These are phyloP conservation scores for Charaxes varanes DNA, from an alignment of 1,140 invertebrate genomes.

Conservation along the genomic window DNA sequence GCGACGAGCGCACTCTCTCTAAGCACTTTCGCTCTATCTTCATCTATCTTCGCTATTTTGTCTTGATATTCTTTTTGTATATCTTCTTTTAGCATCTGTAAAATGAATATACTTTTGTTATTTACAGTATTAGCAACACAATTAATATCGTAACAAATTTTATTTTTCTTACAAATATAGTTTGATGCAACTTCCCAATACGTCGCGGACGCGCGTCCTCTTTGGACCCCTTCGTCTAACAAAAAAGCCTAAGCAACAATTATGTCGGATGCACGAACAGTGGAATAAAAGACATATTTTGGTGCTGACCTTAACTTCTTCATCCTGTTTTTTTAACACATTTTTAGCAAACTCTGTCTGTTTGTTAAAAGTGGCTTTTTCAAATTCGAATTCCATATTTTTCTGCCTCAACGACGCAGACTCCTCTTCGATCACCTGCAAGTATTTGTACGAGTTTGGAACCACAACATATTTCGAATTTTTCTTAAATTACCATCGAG, in stretches of 20 bases:
- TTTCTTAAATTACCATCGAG: too few species aligned
- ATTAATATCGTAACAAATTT: too few species aligned
- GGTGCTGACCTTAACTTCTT: slow-evolving; percentile 52
- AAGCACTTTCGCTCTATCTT: slow-evolving; percentile 45
- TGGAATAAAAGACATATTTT: background rate
- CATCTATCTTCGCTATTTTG: slow-evolving; percentile 54
- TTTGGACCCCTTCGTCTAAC: too few species aligned
- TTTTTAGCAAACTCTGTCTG: slow-evolving; percentile 68
- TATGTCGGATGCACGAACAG: background rate
- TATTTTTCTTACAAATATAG: too few species aligned
- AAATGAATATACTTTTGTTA: too few species aligned
- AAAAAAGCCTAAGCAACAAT: too few species aligned
- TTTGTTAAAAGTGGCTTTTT: slow-evolving; percentile 62
- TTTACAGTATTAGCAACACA: too few species aligned
- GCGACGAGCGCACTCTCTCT: slow-evolving; percentile 45
- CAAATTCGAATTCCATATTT: slow-evolving; percentile 67
- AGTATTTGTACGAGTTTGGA: too few species aligned
- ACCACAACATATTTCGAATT: too few species aligned
- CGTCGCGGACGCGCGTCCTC: too few species aligned
- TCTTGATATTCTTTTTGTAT: slow-evolving; percentile 61
- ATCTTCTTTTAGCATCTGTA: slow-evolving; percentile 53
- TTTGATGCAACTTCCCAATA: too few species aligned
- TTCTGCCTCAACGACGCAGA: slow-evolving; percentile 51
- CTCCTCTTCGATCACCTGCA: slow-evolving; percentile 66
- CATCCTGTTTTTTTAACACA: slow-evolving; percentile 61